Conservation (phyloP, 2,888 invertebrate genomes). For the Gymnoscelis rufifasciata region DNA sequence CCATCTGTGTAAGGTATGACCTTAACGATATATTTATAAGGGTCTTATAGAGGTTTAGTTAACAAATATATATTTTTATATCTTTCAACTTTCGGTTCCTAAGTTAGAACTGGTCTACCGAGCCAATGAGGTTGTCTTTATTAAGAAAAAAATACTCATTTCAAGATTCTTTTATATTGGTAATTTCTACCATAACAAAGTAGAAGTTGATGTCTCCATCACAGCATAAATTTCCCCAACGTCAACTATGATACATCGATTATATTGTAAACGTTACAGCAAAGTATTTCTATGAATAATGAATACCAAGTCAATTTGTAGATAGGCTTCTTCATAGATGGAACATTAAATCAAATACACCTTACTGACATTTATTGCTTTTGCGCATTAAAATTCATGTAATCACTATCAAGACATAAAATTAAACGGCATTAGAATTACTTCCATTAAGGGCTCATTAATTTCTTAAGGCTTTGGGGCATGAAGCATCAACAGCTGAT, state of each 20-base stretch:
- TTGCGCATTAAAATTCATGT: constrained; percentile 68
- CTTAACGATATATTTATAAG: too few relatives aligned
- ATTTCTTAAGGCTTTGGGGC: constrained; percentile 71
- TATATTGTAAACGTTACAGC: constrained; percentile 40
- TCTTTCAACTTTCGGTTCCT: too few relatives aligned
- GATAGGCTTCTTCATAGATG: constrained; percentile 51
- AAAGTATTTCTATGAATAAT: constrained; percentile 43
- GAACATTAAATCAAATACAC: constrained; percentile 53
- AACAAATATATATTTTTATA: too few relatives aligned
- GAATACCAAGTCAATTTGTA: constrained; percentile 50
- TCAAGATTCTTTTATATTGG: too few relatives aligned
- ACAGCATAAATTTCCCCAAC: constrained; percentile 41
- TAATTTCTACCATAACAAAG: too few relatives aligned
- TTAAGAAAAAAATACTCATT: too few relatives aligned
- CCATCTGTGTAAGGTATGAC: too few relatives aligned
- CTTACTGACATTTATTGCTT: constrained; percentile 60
- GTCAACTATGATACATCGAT: constrained; percentile 42
- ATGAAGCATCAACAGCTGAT: constrained; percentile 57
- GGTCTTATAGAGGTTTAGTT: too few relatives aligned
- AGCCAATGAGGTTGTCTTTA: too few relatives aligned
- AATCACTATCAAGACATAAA: constrained; percentile 56
- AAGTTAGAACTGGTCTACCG: too few relatives aligned
- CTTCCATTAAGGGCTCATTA: constrained; percentile 72
- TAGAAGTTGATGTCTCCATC: constrained; percentile 35
- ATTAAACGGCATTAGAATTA: constrained; percentile 63